These are phyloP conservation scores for Otus sunia DNA, from an alignment of 2,113 vertebrate species.

Conservation along the genomic window DNA sequence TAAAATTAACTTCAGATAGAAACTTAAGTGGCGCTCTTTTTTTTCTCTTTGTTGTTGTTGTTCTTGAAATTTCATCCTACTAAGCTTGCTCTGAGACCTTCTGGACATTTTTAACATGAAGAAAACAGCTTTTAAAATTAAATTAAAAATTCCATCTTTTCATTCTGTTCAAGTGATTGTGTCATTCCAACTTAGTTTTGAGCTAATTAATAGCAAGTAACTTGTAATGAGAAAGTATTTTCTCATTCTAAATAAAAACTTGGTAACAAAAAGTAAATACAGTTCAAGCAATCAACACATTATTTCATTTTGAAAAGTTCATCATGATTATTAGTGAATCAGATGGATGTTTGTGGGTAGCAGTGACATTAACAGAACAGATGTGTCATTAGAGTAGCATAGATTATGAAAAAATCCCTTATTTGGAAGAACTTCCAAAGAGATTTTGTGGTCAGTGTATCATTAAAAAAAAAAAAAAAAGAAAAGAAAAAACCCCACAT, in stretches of 20 bases:
- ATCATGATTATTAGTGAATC: not conserved
- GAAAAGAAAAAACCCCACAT: fast-evolving
- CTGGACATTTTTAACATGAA: not conserved
- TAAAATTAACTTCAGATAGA: not conserved
- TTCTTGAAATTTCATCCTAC: not conserved
- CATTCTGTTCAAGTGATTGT: not conserved
- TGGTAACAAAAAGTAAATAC: not conserved
- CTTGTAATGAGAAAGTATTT: not conserved
- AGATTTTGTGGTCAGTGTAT: not conserved
- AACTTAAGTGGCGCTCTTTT: not conserved
- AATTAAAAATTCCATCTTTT: not conserved
- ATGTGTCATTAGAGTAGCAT: not conserved
- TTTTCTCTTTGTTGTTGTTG: not conserved
- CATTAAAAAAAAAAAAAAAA: not conserved
- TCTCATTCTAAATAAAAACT: not conserved
- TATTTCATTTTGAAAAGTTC: not conserved
- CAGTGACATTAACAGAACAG: not conserved
- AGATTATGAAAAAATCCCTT: not conserved
- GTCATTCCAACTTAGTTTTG: not conserved
- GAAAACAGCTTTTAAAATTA: not conserved
- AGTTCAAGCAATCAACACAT: not conserved
- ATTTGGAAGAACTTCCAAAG: not conserved
- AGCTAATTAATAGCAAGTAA: not conserved
- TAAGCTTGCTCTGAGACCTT: not conserved
- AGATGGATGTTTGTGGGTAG: not conserved